Base-by-base conservation (phyloP, 2,113 vertebrate species). In the Scomber scombrus region DNA sequence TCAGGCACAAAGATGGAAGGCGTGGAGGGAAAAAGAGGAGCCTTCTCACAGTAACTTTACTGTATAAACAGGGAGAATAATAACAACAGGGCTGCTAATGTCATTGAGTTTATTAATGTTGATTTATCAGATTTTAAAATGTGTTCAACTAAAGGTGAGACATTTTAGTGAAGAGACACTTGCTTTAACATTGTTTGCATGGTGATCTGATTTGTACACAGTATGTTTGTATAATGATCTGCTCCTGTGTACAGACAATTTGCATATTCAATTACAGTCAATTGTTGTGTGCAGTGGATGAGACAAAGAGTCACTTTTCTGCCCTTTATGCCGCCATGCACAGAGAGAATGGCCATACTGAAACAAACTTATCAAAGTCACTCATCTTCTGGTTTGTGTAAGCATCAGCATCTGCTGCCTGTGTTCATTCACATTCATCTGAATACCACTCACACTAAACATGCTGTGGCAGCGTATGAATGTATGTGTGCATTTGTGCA, bases 221-320 rank as follows among this genome's bases (percentile, higher is more conserved):
- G 14, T 65, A 50, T 15, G 40, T 21, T 67, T 61, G 23, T 6
- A 61, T 70, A 62, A 0, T 23, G 0, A 21, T 68, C 19, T 55
- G 12, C 60, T 18, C 16, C 18, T 47, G 40, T 14, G 9, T 21
- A 40, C 54, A 26, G 19, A 60, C 1, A 34, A 23, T 72, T 70
- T 57, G 45, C 58, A 80, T 58, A 50, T 70, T 81, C 21, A 63
- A 57, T 29, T 13, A 34, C 16, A 65, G 72, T 72, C 61, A 75
- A 64, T 79, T 29, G 12, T 3, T 57, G 3, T 16, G 8, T 51
- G 47, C 0, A 47, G 29, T 34, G n/a, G 46, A 26, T 31, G 31
- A 34, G 26, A 52, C 19, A 10, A 14, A 13, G 18, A 12, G 62
- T 50, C 23, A 66, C 11, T 11, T 47, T 50, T 62, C 23, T 78